Base-by-base conservation (phyloP, 1,140 invertebrate species). In the Ceratina calcarata region DNA sequence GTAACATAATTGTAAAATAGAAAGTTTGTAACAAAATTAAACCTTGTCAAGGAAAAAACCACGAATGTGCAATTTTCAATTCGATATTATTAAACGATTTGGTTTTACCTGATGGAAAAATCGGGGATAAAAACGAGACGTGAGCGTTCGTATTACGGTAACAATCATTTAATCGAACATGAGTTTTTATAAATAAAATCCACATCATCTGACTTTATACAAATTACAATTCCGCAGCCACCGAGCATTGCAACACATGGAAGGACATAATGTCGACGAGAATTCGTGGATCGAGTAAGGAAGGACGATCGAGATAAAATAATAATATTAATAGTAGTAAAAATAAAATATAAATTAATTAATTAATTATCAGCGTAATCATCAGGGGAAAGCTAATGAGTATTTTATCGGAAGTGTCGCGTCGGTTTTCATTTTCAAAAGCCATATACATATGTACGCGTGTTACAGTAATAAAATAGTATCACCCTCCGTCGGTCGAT, bases 111-210 rank as follows among this genome's bases (percentile, higher is more conserved):
- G 15, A 24, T 22, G 13, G 37, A 45, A 10, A 18, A 60, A 66
- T 65, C 70, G 74, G 27, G 62, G 74, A 80, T 66, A 86, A 76
- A 88, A 86, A 87, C 65, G 20, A 83, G 72, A 70, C 66, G 78
- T 75, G 77, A 83, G 69, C 80, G 37, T 74, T 87, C 24, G 16
- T 80, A 27, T 84, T 91, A 87, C 86, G 90, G 89, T 91, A 91
- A 91, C 90, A 91, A 90, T 91, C 85, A 86, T 91, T 91, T 91
- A 91, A 91, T 91, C 80, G 83, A 91, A 92, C 88, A 91, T 90
- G 81, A 84, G 74, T 82, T 91, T 45, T 89, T 90, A 90, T 91
- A 91, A 91, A 90, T 91, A 91, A 45, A 45, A 90, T 82, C 64
- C 72, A 85, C 70, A 82, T 88, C 84, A 85, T 87, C 82, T 87